phyloP scores from a whole-genome alignment of 2,113 vertebrate species.

The Takifugu flavidus region DNA sequence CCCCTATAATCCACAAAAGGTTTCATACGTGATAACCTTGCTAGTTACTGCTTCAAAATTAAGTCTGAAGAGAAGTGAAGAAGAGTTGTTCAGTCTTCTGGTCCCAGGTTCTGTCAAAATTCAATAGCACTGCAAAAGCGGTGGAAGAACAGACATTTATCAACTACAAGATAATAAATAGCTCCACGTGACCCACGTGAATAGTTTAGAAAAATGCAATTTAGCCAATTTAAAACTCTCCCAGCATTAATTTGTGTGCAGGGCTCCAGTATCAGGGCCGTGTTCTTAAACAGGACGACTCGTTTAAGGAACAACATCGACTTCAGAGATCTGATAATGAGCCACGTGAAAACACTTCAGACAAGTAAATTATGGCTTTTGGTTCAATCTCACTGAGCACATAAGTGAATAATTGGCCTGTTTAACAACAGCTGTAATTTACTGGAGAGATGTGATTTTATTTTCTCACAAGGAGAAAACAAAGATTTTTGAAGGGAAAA shows the following conservation, averaged over 20 bases:
- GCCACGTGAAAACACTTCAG: conserved; percentile 39
- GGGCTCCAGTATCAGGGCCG: conserved; percentile 21
- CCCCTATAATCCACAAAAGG: too few relatives aligned
- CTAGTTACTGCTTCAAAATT: too few relatives aligned
- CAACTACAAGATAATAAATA: too few relatives aligned
- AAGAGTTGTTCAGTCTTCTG: background rate
- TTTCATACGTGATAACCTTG: too few relatives aligned
- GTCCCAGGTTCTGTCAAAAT: conserved; percentile 3
- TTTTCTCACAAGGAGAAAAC: conserved; percentile 37
- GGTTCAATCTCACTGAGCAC: conserved; percentile 38
- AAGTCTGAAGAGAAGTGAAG: too few relatives aligned
- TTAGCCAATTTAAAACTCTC: too few relatives aligned
- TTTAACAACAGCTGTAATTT: conserved; percentile 47
- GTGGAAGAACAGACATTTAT: too few relatives aligned
- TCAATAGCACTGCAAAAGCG: too few relatives aligned
- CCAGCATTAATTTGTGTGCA: conserved; percentile 2
- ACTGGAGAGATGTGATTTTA: conserved; percentile 24
- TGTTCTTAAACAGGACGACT: conserved; percentile 29
- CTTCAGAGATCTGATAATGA: conserved; percentile 48
- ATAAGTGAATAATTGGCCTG: conserved; percentile 62
- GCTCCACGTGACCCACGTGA: too few relatives aligned
- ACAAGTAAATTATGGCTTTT: conserved; percentile 48
- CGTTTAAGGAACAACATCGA: conserved; percentile 21
- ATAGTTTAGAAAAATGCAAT: too few relatives aligned
- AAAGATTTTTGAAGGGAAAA: conserved; percentile 26